Conservation (phyloP, 2,888 invertebrate species). For the Xestobium rufovillosum region DNA sequence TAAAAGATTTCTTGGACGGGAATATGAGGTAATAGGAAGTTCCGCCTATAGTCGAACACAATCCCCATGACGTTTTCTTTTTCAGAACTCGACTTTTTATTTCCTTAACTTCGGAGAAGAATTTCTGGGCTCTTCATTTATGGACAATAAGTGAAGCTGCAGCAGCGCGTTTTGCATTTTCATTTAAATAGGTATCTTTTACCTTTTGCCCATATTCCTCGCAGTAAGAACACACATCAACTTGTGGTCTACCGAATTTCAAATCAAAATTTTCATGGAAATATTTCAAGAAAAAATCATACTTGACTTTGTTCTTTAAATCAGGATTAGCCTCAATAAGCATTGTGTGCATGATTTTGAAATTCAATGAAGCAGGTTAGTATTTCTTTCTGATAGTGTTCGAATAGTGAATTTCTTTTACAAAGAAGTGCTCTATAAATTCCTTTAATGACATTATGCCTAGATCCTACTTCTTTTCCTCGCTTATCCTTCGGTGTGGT, state of each 20-base stretch:
- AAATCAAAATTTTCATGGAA: too few relatives aligned
- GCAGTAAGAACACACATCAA: conserved; percentile 1
- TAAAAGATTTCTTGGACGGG: conserved; percentile 1
- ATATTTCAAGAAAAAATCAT: too few relatives aligned
- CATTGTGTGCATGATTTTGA: too few relatives aligned
- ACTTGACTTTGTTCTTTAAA: too few relatives aligned
- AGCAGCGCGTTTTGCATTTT: too few relatives aligned
- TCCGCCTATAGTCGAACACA: not conserved
- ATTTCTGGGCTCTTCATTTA: not conserved
- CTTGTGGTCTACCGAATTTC: conserved; percentile 2
- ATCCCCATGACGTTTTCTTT: conserved; percentile 2
- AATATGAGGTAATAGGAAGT: conserved; percentile 1
- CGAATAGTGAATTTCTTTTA: conserved; percentile 2
- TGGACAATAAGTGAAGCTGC: conserved; percentile 2
- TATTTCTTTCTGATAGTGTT: too few relatives aligned
- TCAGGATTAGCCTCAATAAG: too few relatives aligned
- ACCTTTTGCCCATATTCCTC: conserved; percentile 1
- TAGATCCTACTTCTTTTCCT: conserved; percentile 3
- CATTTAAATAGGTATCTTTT: not conserved
- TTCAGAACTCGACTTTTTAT: not conserved
- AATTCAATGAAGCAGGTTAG: too few relatives aligned
- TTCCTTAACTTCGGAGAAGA: not conserved
- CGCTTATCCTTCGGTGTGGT: conserved; percentile 3
- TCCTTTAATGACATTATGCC: conserved; percentile 1
- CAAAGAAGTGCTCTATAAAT: not conserved